Conservation (phyloP, 2,888 invertebrate genomes). For the Fragum sueziense region DNA sequence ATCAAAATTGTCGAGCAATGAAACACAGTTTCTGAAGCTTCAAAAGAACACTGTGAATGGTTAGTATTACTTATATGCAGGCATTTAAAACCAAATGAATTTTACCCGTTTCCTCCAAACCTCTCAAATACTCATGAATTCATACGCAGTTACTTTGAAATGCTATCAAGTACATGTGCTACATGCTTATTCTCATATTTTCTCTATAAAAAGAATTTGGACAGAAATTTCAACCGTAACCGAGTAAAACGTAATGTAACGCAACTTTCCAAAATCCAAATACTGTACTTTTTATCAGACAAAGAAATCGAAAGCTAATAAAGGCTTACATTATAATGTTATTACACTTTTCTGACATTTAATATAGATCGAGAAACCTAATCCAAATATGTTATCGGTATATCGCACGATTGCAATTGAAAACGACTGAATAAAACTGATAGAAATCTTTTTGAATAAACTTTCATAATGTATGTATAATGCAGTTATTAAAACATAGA, state of each 20-base stretch:
- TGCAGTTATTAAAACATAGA: neutral
- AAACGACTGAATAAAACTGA: conserved; percentile 8
- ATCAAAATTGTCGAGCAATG: neutral
- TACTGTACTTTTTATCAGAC: neutral
- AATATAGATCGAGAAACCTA: conserved; percentile 3
- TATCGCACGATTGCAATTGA: conserved; percentile 11
- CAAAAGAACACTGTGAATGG: neutral
- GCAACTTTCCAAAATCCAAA: neutral
- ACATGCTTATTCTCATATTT: no score
- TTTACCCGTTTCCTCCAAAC: no score
- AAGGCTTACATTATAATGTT: conserved; percentile 7
- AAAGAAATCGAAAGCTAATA: neutral
- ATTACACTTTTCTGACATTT: conserved; percentile 7
- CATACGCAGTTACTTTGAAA: no score
- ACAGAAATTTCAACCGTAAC: no score
- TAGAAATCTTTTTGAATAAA: neutral
- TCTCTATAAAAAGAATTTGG: no score
- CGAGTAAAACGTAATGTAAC: no score
- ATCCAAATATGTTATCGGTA: conserved; percentile 4
- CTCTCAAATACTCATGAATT: no score
- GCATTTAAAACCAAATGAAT: no score
- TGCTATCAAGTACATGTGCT: no score
- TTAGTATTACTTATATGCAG: no score
- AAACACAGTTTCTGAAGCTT: neutral
- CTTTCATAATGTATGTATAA: neutral